A percentile compares a stretch with the other conserved stretches of the same genome.
phyloP scores from a whole-genome alignment of 1,140 invertebrate genomes.

The Caenorhabditis brenneri region DNA sequence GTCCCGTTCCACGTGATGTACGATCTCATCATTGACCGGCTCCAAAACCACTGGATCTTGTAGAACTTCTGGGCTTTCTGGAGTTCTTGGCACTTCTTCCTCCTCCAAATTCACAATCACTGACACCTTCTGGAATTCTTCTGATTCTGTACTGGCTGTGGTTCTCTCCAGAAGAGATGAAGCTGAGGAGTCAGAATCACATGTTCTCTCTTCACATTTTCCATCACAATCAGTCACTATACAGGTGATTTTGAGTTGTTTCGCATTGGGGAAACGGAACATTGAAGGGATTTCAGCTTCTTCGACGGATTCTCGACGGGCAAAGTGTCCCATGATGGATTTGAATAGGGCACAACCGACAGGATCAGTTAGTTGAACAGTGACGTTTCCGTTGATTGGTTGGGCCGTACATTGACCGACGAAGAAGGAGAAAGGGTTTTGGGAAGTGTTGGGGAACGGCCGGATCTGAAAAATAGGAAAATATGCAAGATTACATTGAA shows the following conservation, averaged over 20 bases:
- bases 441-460: background rate
- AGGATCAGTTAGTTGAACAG: constrained; percentile 25
- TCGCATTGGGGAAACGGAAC: constrained; percentile 45
- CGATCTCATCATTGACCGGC: background rate
- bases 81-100: background rate
- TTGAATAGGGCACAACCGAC: constrained; percentile 41
- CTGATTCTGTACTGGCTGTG: background rate
- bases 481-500: no score
- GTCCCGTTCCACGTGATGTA: background rate
- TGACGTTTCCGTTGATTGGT: constrained; percentile 4
- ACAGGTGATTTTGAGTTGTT: background rate
- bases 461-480: no score
- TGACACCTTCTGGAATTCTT: constrained; percentile 4
- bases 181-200: constrained; percentile 1
- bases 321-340: constrained; percentile 24
- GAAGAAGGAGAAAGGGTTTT: constrained; percentile 4
- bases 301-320: background rate
- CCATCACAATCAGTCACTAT: constrained; percentile 25
- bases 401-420: constrained; percentile 14
- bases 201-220: constrained; percentile 8
- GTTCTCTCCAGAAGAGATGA: constrained; percentile 38
- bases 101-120: constrained; percentile 33
- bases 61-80: no score
- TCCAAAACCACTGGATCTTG: background rate
- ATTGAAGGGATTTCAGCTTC: constrained; percentile 41